Conservation (phyloP, 2,888 invertebrate genomes). For the Tipula unca region DNA sequence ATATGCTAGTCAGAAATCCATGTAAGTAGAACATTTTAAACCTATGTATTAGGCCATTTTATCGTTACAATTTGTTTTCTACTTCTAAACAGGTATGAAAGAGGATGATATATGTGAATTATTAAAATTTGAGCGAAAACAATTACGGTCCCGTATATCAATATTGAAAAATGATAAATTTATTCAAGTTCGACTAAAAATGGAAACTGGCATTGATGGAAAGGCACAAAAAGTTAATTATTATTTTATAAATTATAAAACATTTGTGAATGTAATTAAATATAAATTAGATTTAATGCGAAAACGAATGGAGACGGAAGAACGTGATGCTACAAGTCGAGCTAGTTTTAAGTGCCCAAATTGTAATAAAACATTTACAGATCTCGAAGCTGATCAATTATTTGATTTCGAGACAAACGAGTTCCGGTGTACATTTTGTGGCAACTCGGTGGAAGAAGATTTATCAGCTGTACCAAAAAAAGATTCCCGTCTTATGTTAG, state of each 20-base stretch:
- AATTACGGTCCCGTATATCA: conserved; percentile 79
- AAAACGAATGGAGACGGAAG: conserved; percentile 91
- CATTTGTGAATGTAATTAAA: conserved; percentile 94
- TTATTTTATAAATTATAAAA: conserved; percentile 95
- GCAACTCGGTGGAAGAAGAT: conserved; percentile 87
- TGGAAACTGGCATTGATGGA: conserved; percentile 90
- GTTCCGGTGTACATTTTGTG: conserved; percentile 85
- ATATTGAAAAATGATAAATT: conserved; percentile 87
- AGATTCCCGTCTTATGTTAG: conserved; percentile 81
- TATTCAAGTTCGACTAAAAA: conserved; percentile 81
- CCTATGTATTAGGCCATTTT: too few species aligned
- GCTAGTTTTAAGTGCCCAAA: conserved; percentile 91
- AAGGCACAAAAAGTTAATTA: conserved; percentile 95
- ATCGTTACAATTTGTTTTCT: not conserved
- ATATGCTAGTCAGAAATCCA: conserved; percentile 91
- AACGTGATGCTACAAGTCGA: conserved; percentile 87
- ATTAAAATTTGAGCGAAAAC: conserved; percentile 87
- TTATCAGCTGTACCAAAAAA: conserved; percentile 87
- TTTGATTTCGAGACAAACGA: conserved; percentile 78
- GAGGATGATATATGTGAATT: conserved; percentile 86
- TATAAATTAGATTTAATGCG: conserved; percentile 95
- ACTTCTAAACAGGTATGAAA: conserved; percentile 57
- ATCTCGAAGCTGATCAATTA: conserved; percentile 86
- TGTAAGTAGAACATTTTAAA: conserved; percentile 52
- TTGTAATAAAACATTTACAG: conserved; percentile 90